Evolutionary conservation across 2,113 vertebrate genomes (phyloP), one percentile per base, ranked within the genome.

Genomic region (Aspiorhynchus laticeps): DNA sequence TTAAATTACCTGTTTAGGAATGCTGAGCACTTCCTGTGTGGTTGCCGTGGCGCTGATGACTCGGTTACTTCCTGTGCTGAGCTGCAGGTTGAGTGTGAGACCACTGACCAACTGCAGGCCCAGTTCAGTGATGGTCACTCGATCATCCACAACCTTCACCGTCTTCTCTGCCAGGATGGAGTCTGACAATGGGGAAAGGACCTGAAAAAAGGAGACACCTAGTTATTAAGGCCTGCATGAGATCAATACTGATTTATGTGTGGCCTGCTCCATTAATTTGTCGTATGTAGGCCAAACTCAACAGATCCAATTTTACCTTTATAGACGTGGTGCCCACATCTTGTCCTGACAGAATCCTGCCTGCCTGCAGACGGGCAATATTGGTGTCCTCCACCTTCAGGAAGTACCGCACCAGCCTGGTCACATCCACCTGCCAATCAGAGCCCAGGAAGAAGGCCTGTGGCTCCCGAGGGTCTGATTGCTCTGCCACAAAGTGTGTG

Each of bases 111-210:
- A 90, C 93, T 99, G 98, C 73, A 99, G 92, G 6, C 97, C 96
- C 33, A 99, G 92, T 88, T 98, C 97, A 5, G 96, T 96, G 92
- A 99, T 96, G 14, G 97, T 96, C 91, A 99, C 98, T 89, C 97
- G 98, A 91, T 99, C 98, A 46, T 99, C 98, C 63, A 97, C 88
- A 89, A 99, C 98, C 0, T 95, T 97, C 86, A 99, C 94, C 0
- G 98, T 97, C 93, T 97, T 98, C 95, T 99, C 98, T 1, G 97
- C 98, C 94, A 99, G 93, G 94, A 99, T 99, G 53, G 98, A 97
- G 94, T 98, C 97, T 0, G 97, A 99, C 74, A 99, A 90, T 2
- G 98, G 98, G 82, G 98, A 99, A 88, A 99, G 88, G 75, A 99
- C 97, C 98, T 99, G 90, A 36, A 81, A 3, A 33, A n/a, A 6